A percentile compares a stretch with the other conserved stretches of the same genome.
Conservation (phyloP, 2,888 invertebrate genomes). For the Nysson spinosus region DNA sequence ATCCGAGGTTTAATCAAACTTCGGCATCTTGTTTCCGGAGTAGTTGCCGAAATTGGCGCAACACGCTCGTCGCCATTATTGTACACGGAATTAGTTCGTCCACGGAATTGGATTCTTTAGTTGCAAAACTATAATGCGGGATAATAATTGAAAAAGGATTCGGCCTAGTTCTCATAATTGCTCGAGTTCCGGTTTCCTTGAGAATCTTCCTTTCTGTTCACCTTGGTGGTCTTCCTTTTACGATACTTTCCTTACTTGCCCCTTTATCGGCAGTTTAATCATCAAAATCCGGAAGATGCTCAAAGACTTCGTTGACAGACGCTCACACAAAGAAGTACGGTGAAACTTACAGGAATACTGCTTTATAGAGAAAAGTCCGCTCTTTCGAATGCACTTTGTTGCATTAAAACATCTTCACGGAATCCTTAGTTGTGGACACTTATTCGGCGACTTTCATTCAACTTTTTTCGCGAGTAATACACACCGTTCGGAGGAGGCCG, state of each 20-base stretch:
- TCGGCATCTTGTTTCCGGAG: constrained; percentile 4
- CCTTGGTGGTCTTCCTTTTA: not conserved
- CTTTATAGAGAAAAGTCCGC: too few relatives aligned
- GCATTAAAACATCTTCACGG: too few relatives aligned
- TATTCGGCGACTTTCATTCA: too few relatives aligned
- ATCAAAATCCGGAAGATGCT: constrained; percentile 7
- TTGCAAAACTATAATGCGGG: constrained; percentile 19
- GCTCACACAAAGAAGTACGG: not conserved
- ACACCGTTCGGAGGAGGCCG: too few relatives aligned
- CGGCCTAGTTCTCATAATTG: constrained; percentile 53
- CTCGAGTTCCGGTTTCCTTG: constrained; percentile 28
- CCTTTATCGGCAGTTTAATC: constrained; percentile 33
- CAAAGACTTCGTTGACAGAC: not conserved
- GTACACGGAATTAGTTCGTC: constrained; percentile 39
- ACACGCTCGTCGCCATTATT: constrained; percentile 9
- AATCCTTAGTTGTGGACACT: too few relatives aligned
- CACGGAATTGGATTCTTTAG: constrained; percentile 37
- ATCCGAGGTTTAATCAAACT: constrained; percentile 44
- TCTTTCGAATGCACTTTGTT: too few relatives aligned
- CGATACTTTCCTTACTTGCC: constrained; percentile 1
- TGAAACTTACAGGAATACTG: not conserved
- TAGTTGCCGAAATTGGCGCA: constrained; percentile 34
- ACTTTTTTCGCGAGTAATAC: too few relatives aligned
- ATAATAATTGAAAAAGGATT: constrained; percentile 46
- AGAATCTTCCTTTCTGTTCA: constrained; percentile 23